Conservation (phyloP, 2,888 invertebrate species). For the Andricus quercusramuli region DNA sequence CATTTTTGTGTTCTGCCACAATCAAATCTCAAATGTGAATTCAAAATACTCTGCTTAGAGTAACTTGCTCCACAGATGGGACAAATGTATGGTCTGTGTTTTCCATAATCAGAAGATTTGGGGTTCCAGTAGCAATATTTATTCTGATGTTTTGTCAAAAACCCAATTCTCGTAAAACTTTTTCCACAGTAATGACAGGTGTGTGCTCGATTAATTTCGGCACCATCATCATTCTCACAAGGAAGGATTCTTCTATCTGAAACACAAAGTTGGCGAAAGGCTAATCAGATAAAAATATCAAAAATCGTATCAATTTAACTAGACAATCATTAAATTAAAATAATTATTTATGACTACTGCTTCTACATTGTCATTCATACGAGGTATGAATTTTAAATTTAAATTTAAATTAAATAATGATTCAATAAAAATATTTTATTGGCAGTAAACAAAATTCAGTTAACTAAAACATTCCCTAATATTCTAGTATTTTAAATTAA, state of each 20-base stretch:
- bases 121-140: conserved; percentile 66
- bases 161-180: conserved; percentile 58
- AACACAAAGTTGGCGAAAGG: conserved; percentile 7
- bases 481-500: background rate
- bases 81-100: conserved; percentile 63
- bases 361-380: background rate
- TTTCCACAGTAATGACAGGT: conserved; percentile 63
- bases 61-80: conserved; percentile 66
- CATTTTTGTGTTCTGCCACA: conserved; percentile 66
- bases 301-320: conserved; percentile 9
- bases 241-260: conserved; percentile 26
- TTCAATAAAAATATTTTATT: background rate
- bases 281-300: conserved; percentile 9
- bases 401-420: background rate
- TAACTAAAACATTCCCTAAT: background rate
- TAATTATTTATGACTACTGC: background rate
- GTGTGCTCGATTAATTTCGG: conserved; percentile 24
- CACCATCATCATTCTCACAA: background rate
- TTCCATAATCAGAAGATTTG: conserved; percentile 47
- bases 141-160: conserved; percentile 58
- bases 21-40: conserved; percentile 66
- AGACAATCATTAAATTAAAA: background rate
- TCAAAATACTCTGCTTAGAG: conserved; percentile 64
- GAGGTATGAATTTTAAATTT: background rate
- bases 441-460: too few species aligned